These are phyloP conservation scores for Campoplex capitator DNA, from an alignment of 2,888 invertebrate genomes.

Conservation along the genomic window DNA sequence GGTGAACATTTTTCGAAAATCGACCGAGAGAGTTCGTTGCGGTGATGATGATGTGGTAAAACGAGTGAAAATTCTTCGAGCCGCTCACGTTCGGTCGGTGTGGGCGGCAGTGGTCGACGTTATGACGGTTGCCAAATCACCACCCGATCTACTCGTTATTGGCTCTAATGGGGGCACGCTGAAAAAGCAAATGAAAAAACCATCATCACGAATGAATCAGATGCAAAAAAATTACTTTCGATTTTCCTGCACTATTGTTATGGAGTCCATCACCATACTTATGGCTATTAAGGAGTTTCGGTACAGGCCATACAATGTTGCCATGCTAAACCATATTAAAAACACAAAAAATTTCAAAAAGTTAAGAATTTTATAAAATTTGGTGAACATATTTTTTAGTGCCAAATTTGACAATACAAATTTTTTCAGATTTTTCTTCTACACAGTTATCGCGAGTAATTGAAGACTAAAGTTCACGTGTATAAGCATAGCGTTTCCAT, in stretches of 20 bases:
- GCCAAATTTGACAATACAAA: too few relatives aligned
- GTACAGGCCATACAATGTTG: too few relatives aligned
- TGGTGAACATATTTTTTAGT: too few relatives aligned
- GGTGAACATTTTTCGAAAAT: conserved; percentile 34
- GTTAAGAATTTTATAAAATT: too few relatives aligned
- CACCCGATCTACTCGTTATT: conserved; percentile 84
- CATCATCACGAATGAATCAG: background rate
- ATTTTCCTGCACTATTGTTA: background rate
- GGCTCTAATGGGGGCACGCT: conserved; percentile 88
- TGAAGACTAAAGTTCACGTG: too few relatives aligned
- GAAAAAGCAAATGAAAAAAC: conserved; percentile 73
- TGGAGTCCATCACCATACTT: background rate
- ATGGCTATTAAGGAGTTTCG: background rate
- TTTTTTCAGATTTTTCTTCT: too few relatives aligned
- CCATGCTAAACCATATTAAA: too few relatives aligned
- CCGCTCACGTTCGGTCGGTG: conserved; percentile 77
- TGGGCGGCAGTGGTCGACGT: conserved; percentile 85
- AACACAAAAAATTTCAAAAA: too few relatives aligned
- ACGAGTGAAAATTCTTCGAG: background rate
- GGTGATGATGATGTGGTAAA: background rate
- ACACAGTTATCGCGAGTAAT: too few relatives aligned
- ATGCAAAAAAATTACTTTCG: background rate
- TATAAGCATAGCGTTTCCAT: too few relatives aligned
- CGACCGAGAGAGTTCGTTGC: conserved; percentile 43
- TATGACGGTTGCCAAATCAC: conserved; percentile 84